phyloP scores from a whole-genome alignment of 2,797 vertebrate genomes.

The Enteromius fasciolatus region DNA sequence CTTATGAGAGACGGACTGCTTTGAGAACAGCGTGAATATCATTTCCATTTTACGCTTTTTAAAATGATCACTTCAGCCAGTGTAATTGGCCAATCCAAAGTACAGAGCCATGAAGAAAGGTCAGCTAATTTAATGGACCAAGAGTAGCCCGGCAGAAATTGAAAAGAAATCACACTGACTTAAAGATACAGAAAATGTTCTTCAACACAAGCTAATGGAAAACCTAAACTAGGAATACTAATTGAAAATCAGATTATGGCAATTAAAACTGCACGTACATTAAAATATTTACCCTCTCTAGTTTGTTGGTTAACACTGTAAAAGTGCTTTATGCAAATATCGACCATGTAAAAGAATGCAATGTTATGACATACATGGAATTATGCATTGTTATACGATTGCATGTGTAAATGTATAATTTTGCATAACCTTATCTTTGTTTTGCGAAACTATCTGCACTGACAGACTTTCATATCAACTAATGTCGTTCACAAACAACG shows the following conservation, averaged over 20 bases:
- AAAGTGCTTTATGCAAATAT: not conserved
- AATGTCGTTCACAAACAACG: constrained; percentile 41
- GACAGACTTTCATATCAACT: constrained; percentile 44
- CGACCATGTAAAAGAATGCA: not conserved
- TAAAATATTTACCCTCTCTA: not conserved
- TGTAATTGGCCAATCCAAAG: constrained; percentile 41
- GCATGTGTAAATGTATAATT: constrained; percentile 52
- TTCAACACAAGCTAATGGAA: not conserved
- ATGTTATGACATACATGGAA: constrained; percentile 3
- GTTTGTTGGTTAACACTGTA: not conserved
- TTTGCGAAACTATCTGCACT: constrained; percentile 54
- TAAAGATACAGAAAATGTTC: not conserved
- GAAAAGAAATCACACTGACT: constrained; percentile 16
- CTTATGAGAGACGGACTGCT: constrained; percentile 40
- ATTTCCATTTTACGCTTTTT: constrained; percentile 49
- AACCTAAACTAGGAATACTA: not conserved
- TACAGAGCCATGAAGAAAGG: constrained; percentile 27
- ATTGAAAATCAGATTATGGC: not conserved
- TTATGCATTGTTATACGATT: constrained; percentile 33
- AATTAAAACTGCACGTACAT: not conserved
- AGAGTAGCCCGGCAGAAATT: constrained; percentile 16
- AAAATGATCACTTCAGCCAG: constrained; percentile 42
- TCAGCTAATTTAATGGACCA: constrained; percentile 44
- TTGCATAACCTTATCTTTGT: constrained; percentile 57
- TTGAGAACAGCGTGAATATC: constrained; percentile 47